Percentiles rank a stretch among this genome's conserved stretches.
These are phyloP conservation scores for Drosophila prolongata DNA, from an alignment of 2,888 invertebrate species.

Conservation along the genomic window DNA sequence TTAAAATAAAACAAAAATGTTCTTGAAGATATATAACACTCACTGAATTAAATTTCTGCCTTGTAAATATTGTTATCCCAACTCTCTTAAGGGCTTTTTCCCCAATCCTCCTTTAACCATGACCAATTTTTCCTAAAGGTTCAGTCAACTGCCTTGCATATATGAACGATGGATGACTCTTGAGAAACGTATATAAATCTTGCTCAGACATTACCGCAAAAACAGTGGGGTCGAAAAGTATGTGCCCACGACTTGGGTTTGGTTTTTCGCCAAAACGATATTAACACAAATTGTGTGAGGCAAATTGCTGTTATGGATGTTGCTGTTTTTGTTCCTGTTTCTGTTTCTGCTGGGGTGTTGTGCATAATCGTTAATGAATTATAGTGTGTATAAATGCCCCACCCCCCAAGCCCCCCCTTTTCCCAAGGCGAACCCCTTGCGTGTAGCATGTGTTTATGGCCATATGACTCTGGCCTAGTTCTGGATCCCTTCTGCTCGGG, in stretches of 20 bases:
- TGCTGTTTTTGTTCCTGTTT: slow-evolving; percentile 11
- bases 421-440: slow-evolving; percentile 20
- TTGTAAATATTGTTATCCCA: background rate
- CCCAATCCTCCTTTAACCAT: slow-evolving; percentile 5
- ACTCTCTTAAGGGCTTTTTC: background rate
- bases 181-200: slow-evolving; percentile 71
- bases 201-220: slow-evolving; percentile 43
- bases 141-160: slow-evolving; percentile 32
- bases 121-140: slow-evolving; percentile 25
- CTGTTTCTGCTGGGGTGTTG: slow-evolving; percentile 47
- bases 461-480: slow-evolving; percentile 56
- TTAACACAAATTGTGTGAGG: slow-evolving; percentile 62
- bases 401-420: background rate
- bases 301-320: slow-evolving; percentile 53
- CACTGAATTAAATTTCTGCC: background rate
- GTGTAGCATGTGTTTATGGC: slow-evolving; percentile 70
- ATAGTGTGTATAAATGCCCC: slow-evolving; percentile 50
- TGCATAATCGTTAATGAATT: slow-evolving; percentile 79
- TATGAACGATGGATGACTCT: slow-evolving; percentile 65
- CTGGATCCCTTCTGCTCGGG: slow-evolving; percentile 4
- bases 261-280: slow-evolving; percentile 42
- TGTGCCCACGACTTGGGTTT: slow-evolving; percentile 5
- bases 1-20: background rate
- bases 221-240: slow-evolving; percentile 12
- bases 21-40: background rate